Percentiles rank a stretch among this genome's conserved stretches.
Evolutionary conservation across 2,113 vertebrate species (phyloP).

Genomic region (Australoheros scitulus): DNA sequence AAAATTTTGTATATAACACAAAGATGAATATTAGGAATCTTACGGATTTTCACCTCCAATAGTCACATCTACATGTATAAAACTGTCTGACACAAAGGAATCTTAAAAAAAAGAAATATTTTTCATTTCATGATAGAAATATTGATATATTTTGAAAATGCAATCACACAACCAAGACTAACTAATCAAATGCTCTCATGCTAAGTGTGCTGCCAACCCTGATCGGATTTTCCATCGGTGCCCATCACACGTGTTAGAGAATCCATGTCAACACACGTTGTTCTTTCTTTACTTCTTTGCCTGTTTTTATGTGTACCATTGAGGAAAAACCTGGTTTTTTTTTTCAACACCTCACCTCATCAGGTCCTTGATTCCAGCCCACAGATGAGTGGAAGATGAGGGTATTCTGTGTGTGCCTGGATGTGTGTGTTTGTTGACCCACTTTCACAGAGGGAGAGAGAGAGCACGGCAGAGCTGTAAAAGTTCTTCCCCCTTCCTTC

Average conservation of each 20-base stretch:
- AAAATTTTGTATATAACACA: background rate
- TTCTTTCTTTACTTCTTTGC: constrained; percentile 35
- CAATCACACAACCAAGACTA: background rate
- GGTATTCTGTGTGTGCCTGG: constrained; percentile 4
- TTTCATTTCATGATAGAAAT: background rate
- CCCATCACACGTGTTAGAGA: constrained; percentile 20
- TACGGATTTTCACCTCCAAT: background rate
- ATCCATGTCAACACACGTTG: constrained; percentile 45
- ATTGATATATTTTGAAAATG: background rate
- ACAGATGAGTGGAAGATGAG: constrained; percentile 32
- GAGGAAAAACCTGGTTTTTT: constrained; percentile 29
- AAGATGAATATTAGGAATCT: background rate
- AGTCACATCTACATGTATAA: background rate
- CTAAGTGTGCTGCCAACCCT: constrained; percentile 36
- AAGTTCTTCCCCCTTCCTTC: constrained; percentile 45
- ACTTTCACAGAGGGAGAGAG: constrained; percentile 48
- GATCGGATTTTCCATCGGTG: constrained; percentile 48
- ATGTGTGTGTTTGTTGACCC: constrained; percentile 60
- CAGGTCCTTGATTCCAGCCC: constrained; percentile 43
- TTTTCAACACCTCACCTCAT: constrained; percentile 14
- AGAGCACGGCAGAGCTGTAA: constrained; percentile 42
- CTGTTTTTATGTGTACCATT: constrained; percentile 13
- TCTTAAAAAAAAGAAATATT: background rate
- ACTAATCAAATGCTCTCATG: constrained; percentile 25
- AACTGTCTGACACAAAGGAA: background rate